A percentile compares a stretch with the other conserved stretches of the same genome.
Conservation (phyloP, 2,888 invertebrate species). For the Lycaena phlaeas region DNA sequence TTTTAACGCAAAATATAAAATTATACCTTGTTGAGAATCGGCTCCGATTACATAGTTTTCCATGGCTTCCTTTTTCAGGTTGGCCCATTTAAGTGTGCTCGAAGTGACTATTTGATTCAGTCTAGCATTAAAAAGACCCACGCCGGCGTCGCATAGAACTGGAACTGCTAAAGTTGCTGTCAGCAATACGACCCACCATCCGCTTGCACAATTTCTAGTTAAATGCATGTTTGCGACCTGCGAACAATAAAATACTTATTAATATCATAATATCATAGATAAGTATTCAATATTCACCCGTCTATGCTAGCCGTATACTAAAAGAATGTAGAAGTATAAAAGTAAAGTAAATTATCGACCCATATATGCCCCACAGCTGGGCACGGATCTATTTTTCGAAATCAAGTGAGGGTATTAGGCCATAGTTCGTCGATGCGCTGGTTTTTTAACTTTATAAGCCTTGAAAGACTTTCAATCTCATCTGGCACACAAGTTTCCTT, state of each 20-base stretch:
- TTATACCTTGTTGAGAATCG: constrained; percentile 46
- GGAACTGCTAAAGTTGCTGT: constrained; percentile 44
- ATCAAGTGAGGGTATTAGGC: too few species aligned
- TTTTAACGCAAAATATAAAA: neutral
- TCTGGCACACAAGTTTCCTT: too few species aligned
- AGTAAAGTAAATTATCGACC: too few species aligned
- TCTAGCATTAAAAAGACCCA: constrained; percentile 53
- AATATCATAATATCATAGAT: too few species aligned
- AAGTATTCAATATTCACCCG: neutral
- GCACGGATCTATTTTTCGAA: too few species aligned
- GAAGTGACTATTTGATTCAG: constrained; percentile 83
- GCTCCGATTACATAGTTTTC: constrained; percentile 78
- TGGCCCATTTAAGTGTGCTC: constrained; percentile 84
- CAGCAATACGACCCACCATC: constrained; percentile 55
- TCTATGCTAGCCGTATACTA: neutral
- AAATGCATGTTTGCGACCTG: constrained; percentile 42
- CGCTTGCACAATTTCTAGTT: constrained; percentile 45
- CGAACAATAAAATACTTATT: constrained; percentile 14
- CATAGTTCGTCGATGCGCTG: too few species aligned
- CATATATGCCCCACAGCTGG: too few species aligned
- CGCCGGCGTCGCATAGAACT: constrained; percentile 42
- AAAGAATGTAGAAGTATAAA: too few species aligned
- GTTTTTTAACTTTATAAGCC: too few species aligned
- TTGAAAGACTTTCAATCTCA: too few species aligned
- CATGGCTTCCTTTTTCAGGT: constrained; percentile 52